phyloP scores from a whole-genome alignment of 1,140 invertebrate genomes.

The Liolophura sinensis region DNA sequence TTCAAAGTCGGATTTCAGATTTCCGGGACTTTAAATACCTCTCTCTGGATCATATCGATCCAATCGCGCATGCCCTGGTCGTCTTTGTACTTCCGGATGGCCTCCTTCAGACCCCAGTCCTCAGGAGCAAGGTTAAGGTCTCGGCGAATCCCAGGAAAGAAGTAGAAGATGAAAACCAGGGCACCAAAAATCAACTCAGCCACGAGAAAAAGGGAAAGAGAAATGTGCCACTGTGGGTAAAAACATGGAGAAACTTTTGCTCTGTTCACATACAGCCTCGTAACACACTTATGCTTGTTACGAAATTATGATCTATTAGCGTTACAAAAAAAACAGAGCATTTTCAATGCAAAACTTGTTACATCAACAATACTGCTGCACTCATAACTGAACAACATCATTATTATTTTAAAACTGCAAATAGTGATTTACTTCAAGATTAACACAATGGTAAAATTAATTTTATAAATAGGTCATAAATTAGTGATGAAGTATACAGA shows the following conservation, averaged over 20 bases:
- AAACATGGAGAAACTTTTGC: background rate
- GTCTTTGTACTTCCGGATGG: slow-evolving; percentile 86
- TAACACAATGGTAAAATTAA: too few relatives aligned
- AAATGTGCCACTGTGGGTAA: slow-evolving; percentile 79
- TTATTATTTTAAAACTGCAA: too few relatives aligned
- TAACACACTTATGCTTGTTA: too few relatives aligned
- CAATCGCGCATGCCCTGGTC: slow-evolving; percentile 89
- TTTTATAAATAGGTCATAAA: too few relatives aligned
- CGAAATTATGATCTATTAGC: too few relatives aligned
- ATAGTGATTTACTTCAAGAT: too few relatives aligned
- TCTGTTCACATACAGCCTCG: background rate
- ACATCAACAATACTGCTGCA: too few relatives aligned
- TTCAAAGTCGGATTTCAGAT: background rate
- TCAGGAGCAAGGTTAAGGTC: slow-evolving; percentile 66
- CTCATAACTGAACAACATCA: too few relatives aligned
- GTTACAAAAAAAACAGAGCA: too few relatives aligned
- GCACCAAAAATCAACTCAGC: slow-evolving; percentile 87
- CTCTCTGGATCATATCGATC: slow-evolving; percentile 91
- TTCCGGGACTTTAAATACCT: slow-evolving; percentile 62
- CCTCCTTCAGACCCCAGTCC: slow-evolving; percentile 80
- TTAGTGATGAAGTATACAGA: too few relatives aligned
- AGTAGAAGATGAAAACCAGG: slow-evolving; percentile 74
- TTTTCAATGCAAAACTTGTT: too few relatives aligned
- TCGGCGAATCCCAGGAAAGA: slow-evolving; percentile 16
- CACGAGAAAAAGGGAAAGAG: slow-evolving; percentile 82